phyloP scores from a whole-genome alignment of 1,140 invertebrate species.

The Psilanteris sp. region DNA sequence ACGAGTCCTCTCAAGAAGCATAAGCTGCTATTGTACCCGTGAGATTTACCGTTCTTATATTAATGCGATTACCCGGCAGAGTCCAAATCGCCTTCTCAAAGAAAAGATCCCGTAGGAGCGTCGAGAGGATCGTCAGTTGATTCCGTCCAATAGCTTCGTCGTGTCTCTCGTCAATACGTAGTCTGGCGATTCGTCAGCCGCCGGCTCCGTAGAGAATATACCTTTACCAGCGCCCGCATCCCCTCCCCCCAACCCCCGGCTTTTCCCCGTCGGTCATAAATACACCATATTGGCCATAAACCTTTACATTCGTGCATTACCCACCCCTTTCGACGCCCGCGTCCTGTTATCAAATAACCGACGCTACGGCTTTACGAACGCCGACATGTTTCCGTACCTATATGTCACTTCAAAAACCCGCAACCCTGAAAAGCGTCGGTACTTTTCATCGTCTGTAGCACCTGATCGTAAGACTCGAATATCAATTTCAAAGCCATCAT shows the following conservation, averaged over 20 bases:
- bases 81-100: slow-evolving; percentile 54
- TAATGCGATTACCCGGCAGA: slow-evolving; percentile 74
- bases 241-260: slow-evolving; percentile 40
- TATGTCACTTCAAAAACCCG: slow-evolving; percentile 42
- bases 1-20: slow-evolving; percentile 54
- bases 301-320: slow-evolving; percentile 78
- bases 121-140: slow-evolving; percentile 60
- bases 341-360: slow-evolving; percentile 72
- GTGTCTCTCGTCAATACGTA: slow-evolving; percentile 68
- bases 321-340: slow-evolving; percentile 66
- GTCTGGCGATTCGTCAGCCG: slow-evolving; percentile 34
- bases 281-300: slow-evolving; percentile 79
- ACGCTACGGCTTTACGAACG: slow-evolving; percentile 64
- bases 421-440: slow-evolving; percentile 38
- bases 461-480: slow-evolving; percentile 45
- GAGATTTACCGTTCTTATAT: slow-evolving; percentile 76
- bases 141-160: slow-evolving; percentile 53
- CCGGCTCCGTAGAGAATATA: slow-evolving; percentile 39
- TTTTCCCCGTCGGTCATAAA: slow-evolving; percentile 74
- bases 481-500: slow-evolving; percentile 45
- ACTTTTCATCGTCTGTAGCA: slow-evolving; percentile 32
- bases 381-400: slow-evolving; percentile 29
- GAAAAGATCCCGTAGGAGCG: slow-evolving; percentile 63
- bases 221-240: slow-evolving; percentile 32
- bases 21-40: slow-evolving; percentile 69